Conservation (phyloP, 2,113 vertebrate genomes). For the Zeus faber region DNA sequence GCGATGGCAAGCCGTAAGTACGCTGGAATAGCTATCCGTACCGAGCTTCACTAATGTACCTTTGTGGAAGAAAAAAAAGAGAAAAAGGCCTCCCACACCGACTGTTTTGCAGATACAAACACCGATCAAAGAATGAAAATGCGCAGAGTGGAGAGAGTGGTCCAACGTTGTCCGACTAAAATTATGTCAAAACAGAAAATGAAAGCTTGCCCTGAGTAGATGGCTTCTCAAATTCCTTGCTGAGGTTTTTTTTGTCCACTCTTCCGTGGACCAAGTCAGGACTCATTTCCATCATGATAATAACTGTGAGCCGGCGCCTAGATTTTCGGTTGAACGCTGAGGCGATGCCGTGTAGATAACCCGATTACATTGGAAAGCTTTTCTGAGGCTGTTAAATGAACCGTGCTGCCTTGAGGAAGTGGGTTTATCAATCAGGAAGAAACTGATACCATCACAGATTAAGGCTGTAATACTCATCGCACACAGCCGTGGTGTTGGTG, state of each 20-base stretch:
- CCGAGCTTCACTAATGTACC: slow-evolving; percentile 39
- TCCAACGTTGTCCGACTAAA: not conserved
- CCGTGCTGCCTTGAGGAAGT: not conserved
- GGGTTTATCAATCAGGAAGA: slow-evolving; percentile 1
- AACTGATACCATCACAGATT: not conserved
- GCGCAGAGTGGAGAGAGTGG: too few relatives aligned
- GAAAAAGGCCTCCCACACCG: slow-evolving; percentile 7
- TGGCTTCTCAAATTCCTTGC: too few relatives aligned
- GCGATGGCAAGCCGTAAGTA: not conserved
- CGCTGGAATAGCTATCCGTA: slow-evolving; percentile 21
- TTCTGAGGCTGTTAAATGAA: not conserved
- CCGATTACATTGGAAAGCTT: too few relatives aligned
- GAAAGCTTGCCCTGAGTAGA: not conserved
- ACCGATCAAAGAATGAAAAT: not conserved
- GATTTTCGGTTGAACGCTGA: too few relatives aligned
- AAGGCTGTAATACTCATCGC: not conserved
- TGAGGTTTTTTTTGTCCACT: too few relatives aligned
- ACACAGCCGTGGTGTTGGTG: not conserved
- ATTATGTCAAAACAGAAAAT: not conserved
- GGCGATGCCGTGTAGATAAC: too few relatives aligned
- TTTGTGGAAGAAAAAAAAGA: too few relatives aligned
- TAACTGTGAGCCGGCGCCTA: too few relatives aligned
- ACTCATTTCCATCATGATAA: not conserved
- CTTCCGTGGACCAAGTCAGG: too few relatives aligned
- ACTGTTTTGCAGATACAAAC: not conserved